Conservation (phyloP, 35 echinoderm and acorn worm genomes). For the Heliocidaris tuberculata region DNA sequence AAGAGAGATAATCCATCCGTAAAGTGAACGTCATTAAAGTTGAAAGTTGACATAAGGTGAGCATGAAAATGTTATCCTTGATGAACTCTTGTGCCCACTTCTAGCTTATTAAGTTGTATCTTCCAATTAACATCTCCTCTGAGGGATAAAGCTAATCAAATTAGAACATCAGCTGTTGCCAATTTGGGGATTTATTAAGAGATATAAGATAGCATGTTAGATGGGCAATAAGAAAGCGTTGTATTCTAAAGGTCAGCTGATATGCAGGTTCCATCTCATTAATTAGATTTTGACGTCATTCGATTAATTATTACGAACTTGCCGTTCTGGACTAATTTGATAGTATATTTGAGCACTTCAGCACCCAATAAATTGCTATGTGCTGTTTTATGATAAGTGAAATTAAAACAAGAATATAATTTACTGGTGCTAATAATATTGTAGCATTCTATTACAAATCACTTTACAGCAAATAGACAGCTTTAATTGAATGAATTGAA, state of each 20-base stretch:
- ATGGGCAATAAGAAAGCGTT: neutral
- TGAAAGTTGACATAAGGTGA: neutral
- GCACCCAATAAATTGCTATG: neutral
- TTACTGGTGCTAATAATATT: too few relatives aligned
- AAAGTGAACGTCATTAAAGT: neutral
- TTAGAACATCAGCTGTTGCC: neutral
- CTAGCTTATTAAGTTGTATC: neutral
- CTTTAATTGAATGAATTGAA: too few relatives aligned
- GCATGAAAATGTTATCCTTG: neutral
- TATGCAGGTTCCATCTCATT: neutral
- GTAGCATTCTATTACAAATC: too few relatives aligned
- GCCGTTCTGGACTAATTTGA: neutral
- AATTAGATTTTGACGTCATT: conserved; percentile 18
- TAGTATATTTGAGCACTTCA: neutral
- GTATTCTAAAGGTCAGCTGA: neutral
- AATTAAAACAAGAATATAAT: too few relatives aligned
- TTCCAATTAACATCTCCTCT: conserved; percentile 17
- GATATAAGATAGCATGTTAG: neutral
- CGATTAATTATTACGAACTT: neutral
- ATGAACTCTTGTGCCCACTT: neutral
- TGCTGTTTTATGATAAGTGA: neutral
- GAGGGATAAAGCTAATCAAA: neutral
- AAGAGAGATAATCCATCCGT: neutral
- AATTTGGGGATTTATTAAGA: neutral
- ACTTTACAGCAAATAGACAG: too few relatives aligned